Evolutionary conservation across 2,113 vertebrate genomes (phyloP), one percentile per base, ranked within the genome.

Genomic region (Larimichthys polyactis): DNA sequence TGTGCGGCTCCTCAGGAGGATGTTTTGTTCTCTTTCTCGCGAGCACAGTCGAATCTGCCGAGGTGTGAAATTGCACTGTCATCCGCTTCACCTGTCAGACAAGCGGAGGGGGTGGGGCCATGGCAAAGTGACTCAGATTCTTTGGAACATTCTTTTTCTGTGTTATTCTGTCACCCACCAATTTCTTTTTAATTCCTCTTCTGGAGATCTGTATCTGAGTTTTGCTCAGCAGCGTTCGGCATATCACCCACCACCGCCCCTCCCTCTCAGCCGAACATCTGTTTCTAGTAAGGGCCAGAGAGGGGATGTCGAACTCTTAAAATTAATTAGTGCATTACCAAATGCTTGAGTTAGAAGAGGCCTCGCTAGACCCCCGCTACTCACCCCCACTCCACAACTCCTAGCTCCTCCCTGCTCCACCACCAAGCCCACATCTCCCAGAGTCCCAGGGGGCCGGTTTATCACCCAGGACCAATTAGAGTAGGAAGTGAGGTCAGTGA

Each of bases 271-370:
- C 71, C 65, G 79, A 89, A 93, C 92, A 94, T 93, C 91, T 94
- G 93, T 89, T 94, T 93, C 80, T n/a, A 71, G 79, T 91, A 79
- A 93, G 90, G 81, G 79, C 87, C 82, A 87, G 65, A 74, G 69
- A 85, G 81, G 89, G 78, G 67, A 80, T 81, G 91, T 88, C 44
- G 81, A 92, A 86, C 88, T 89, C 89, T 87, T 91, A 87, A 89
- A 94, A 94, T 94, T 93, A 95, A 94, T 94, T 94, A 92, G 92
- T 81, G 75, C 81, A 87, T 93, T 93, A 92, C 87, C 83, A 69
- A 91, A 89, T 70, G 87, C 91, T 90, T 17, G 54, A 88, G 86
- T 75, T 82, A 81, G 81, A 72, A 71, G 85, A 90, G 88, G 63
- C 85, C 91, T 85, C 65, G 27, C 52, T 48, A 69, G 75, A 64